Evolutionary conservation across 1,140 invertebrate species (phyloP).

Genomic region (Anagrus nilaparvatae): DNA sequence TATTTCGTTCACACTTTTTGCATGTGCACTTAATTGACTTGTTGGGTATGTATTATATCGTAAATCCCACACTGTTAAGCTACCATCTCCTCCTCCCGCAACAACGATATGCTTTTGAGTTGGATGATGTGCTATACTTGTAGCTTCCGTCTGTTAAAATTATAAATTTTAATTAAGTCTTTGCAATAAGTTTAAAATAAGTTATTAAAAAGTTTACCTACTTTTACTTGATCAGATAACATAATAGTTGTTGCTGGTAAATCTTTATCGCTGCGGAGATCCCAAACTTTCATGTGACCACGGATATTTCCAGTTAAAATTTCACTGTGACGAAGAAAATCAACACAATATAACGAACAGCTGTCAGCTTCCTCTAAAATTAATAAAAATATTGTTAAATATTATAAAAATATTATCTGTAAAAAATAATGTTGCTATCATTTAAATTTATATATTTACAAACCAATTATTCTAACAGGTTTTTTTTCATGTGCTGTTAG

Average conservation of each 20-base stretch:
- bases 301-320: constrained; percentile 73
- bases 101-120: constrained; percentile 75
- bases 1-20: constrained; percentile 66
- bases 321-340: constrained; percentile 67
- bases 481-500: constrained; percentile 52
- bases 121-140: constrained; percentile 68
- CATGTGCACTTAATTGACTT: constrained; percentile 68
- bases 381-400: constrained; percentile 14
- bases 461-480: constrained; percentile 52
- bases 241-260: constrained; percentile 53
- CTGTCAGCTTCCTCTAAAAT: constrained; percentile 65
- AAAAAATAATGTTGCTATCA: not conserved
- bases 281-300: constrained; percentile 82
- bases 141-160: constrained; percentile 48
- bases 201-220: constrained; percentile 14
- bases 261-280: constrained; percentile 53
- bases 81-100: constrained; percentile 71
- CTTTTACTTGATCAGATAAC: constrained; percentile 52
- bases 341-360: constrained; percentile 64
- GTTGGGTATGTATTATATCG: constrained; percentile 70
- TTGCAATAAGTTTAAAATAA: constrained; percentile 10
- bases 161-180: constrained; percentile 9
- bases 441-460: constrained; percentile 8
- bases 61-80: constrained; percentile 81
- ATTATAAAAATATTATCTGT: not conserved